phyloP scores from a whole-genome alignment of 2,888 invertebrate species.

The Trypoxylon attenuatum region DNA sequence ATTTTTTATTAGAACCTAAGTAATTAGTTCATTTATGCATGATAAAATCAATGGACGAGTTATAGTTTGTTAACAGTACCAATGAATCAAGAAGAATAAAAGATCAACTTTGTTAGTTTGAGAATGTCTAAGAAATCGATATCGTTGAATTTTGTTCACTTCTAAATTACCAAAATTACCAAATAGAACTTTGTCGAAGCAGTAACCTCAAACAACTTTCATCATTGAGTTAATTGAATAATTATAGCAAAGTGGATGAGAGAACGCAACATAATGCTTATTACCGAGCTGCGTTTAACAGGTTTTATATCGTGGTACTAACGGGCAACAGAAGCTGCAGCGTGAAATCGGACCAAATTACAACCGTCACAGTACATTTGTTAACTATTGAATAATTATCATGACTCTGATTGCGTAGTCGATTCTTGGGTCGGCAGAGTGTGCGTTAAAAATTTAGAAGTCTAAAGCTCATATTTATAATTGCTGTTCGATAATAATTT shows the following conservation, averaged over 20 bases:
- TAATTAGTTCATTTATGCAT: too few relatives aligned
- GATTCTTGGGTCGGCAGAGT: too few relatives aligned
- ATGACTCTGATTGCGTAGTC: constrained; percentile 6
- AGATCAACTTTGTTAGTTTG: background rate
- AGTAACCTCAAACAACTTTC: constrained; percentile 2
- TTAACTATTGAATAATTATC: constrained; percentile 45
- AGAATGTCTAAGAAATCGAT: background rate
- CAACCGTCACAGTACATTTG: constrained; percentile 28
- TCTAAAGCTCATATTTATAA: too few relatives aligned
- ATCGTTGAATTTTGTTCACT: too few relatives aligned
- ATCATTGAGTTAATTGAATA: constrained; percentile 25
- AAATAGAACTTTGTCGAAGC: too few relatives aligned
- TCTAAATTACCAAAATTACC: too few relatives aligned
- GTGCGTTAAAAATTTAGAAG: too few relatives aligned
- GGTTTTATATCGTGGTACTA: constrained; percentile 36
- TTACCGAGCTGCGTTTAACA: constrained; percentile 27
- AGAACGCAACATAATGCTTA: constrained; percentile 26
- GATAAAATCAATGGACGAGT: too few relatives aligned
- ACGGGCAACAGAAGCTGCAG: constrained; percentile 3
- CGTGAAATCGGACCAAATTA: constrained; percentile 31
- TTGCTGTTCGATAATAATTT: too few relatives aligned
- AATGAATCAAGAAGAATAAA: too few relatives aligned
- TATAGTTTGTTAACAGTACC: too few relatives aligned
- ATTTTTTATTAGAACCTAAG: too few relatives aligned
- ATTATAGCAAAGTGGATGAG: background rate